phyloP scores from a whole-genome alignment of 2,113 vertebrate species.

The Kobus ellipsiprymnus region DNA sequence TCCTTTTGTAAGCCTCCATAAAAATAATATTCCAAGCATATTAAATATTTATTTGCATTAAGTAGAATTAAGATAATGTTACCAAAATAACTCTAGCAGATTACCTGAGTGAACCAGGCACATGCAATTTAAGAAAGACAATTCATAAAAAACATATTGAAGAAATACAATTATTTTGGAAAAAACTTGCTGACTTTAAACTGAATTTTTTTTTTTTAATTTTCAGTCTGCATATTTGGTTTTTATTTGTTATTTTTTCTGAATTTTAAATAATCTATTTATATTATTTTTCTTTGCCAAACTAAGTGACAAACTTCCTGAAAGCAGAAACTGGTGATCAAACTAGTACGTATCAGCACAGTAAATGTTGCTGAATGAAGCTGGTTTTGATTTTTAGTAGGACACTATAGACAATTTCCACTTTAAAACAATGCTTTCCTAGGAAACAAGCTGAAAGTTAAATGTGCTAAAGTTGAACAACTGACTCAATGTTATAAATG shows the following conservation, averaged over 20 bases:
- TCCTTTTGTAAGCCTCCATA: background rate
- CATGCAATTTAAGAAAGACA: background rate
- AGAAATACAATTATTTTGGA: conserved; percentile 1
- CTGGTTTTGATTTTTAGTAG: background rate
- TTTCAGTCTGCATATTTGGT: background rate
- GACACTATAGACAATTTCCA: background rate
- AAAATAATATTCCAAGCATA: background rate
- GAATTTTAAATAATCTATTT: background rate
- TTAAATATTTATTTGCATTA: conserved; percentile 7
- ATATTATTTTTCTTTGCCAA: background rate
- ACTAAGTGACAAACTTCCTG: background rate
- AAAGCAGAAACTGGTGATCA: background rate
- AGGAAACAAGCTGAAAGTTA: background rate
- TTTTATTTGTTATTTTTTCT: background rate
- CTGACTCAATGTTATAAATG: background rate
- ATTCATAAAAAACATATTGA: background rate
- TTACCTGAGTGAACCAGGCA: background rate
- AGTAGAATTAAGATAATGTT: background rate
- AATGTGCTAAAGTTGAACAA: background rate
- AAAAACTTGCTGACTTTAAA: background rate
- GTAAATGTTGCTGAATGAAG: background rate
- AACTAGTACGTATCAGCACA: background rate
- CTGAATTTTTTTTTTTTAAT: background rate
- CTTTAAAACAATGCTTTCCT: conserved; percentile 25
- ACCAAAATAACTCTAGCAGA: background rate